Conservation (phyloP, 1,140 invertebrate genomes). For the Portunus trituberculatus region DNA sequence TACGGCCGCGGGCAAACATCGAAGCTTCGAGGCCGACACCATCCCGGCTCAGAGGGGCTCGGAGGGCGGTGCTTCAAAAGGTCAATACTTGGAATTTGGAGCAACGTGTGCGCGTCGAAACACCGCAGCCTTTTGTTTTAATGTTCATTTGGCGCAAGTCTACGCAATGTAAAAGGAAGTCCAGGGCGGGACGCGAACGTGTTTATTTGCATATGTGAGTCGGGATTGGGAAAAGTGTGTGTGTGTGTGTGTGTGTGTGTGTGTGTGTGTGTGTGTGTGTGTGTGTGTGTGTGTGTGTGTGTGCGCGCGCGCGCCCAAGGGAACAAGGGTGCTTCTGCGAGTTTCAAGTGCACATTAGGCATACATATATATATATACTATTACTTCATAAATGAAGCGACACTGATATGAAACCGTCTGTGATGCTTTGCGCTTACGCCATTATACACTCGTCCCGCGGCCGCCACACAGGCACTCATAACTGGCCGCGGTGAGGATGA, state of each 20-base stretch:
- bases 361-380: constrained; percentile 15
- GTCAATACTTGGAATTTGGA: constrained; percentile 51
- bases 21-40: constrained; percentile 61
- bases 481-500: neutral
- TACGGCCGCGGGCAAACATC: constrained; percentile 61
- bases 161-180: constrained; percentile 42
- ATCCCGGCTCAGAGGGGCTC: constrained; percentile 58
- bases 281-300: neutral
- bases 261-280: constrained; percentile 36
- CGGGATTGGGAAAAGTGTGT: neutral
- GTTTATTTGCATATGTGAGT: constrained; percentile 30
- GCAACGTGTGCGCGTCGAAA: neutral
- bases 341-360: neutral
- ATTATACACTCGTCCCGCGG: neutral
- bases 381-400: neutral
- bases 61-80: constrained; percentile 29
- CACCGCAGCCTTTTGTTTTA: constrained; percentile 54
- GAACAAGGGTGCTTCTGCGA: too few relatives aligned
- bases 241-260: constrained; percentile 14
- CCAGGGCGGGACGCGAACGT: neutral
- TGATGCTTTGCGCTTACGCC: constrained; percentile 16
- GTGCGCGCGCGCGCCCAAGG: too few relatives aligned
- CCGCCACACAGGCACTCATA: neutral
- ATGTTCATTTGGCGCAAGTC: constrained; percentile 41
- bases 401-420: neutral